Base-by-base conservation (phyloP, 1,140 invertebrate genomes). In the Muscidifurax raptorellus region DNA sequence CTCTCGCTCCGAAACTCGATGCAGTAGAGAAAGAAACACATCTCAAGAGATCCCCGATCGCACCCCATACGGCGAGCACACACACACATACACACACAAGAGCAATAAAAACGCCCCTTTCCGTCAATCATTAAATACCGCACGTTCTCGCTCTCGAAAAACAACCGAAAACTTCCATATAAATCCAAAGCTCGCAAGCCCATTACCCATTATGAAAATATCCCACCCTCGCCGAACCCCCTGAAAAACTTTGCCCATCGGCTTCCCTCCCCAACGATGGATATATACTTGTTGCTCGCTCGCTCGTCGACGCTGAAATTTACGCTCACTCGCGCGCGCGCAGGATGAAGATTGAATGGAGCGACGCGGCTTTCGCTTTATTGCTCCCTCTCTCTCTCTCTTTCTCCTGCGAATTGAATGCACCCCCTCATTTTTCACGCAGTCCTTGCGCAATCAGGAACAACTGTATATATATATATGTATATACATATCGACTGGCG, bases 161-260 rank as follows among this genome's bases (percentile, higher is more conserved):
- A 47, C 15, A 59, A 0, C 22, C 6, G 52, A 7, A 18, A 59
- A 59, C 18, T 59, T n/a, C 5, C 18, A 18, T 59, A 59, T 59
- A 59, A 59, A 59, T 59, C 52, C 44, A 18, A 59, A 59, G 52
- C 52, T 18, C 18, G 52, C 52, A 22, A 18, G 6, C 22, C 18
- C 52, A 59, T 59, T 59, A 59, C 52, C 52, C 52, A 59, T 59
- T 59, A 59, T 59, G 52, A 59, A 59, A n/a, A 59, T n/a, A 59
- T 59, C 5, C 52, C 52, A 59, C 52, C 52, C 52, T 59, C 5
- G 52, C 22, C 6, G 52, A 59, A 59, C 18, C 22, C 7, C 1
- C 52, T n/a, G 22, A n/a, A 59, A 59, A 59, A 59, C 52, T 59
- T 59, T 59, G 18, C 6, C 52, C 52, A 59, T 59, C 52, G 52